Percentiles rank a stretch among this genome's conserved stretches.
phyloP scores from a whole-genome alignment of 2,113 vertebrate species.

The Clarias magur region DNA sequence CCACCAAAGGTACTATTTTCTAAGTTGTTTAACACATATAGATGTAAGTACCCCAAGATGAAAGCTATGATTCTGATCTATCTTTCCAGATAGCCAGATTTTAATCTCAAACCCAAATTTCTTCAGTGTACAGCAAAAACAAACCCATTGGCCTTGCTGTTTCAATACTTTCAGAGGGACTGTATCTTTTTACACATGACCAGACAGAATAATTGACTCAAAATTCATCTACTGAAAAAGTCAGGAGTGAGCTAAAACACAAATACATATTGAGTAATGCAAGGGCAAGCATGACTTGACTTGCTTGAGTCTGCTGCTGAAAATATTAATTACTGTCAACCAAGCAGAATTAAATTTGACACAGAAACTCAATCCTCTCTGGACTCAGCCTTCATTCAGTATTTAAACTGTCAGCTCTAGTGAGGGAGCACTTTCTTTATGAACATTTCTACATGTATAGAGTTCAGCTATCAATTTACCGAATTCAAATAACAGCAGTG shows the following conservation, averaged over 20 bases:
- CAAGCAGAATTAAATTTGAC: slow-evolving; percentile 53
- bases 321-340: slow-evolving; percentile 54
- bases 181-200: not conserved
- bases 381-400: slow-evolving; percentile 45
- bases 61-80: not conserved
- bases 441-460: not conserved
- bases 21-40: not conserved
- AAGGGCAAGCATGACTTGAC: not conserved
- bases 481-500: not conserved
- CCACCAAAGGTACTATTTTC: not conserved
- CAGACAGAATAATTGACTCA: not conserved
- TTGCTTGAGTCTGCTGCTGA: not conserved
- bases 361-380: slow-evolving; percentile 48
- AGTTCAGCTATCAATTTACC: not conserved
- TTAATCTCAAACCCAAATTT: not conserved
- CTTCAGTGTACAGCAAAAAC: not conserved
- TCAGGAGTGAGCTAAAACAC: not conserved
- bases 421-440: slow-evolving; percentile 31
- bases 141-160: not conserved
- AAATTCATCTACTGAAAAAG: not conserved
- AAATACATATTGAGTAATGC: slow-evolving; percentile 1
- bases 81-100: not conserved
- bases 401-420: slow-evolving; percentile 42
- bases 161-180: not conserved
- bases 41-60: not conserved